Evolutionary conservation across 2,797 vertebrate species (phyloP).

Genomic region (Tiaroga cobitis): DNA sequence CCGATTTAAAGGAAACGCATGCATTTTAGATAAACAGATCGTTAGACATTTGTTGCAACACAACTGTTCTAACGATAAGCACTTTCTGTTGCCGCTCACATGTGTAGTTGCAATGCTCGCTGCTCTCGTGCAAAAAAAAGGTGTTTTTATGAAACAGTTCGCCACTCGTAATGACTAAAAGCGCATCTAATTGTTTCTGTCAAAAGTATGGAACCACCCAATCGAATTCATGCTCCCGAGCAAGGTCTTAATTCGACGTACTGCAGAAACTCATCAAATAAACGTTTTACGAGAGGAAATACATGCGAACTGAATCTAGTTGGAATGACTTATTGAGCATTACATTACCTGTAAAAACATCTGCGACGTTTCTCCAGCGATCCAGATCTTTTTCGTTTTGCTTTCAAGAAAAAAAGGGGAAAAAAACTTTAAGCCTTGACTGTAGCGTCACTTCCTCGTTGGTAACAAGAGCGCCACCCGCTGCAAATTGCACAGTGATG

Average conservation of each 20-base stretch:
- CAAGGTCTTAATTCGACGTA: slow-evolving; percentile 39
- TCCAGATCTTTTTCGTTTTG: slow-evolving; percentile 22
- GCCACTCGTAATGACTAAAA: neutral
- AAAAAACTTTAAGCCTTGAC: slow-evolving; percentile 78
- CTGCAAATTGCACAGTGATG: slow-evolving; percentile 32
- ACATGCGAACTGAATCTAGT: neutral
- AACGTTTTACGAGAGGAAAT: neutral
- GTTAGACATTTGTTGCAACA: neutral
- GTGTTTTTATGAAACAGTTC: neutral
- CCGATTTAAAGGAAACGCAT: slow-evolving; percentile 24
- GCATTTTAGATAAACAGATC: neutral
- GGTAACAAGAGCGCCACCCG: slow-evolving; percentile 53
- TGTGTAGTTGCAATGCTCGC: slow-evolving; percentile 2
- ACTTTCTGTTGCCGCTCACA: neutral
- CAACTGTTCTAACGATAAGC: neutral
- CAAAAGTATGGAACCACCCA: slow-evolving; percentile 50
- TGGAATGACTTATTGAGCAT: neutral
- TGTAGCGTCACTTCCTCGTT: slow-evolving; percentile 85
- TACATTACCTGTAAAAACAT: slow-evolving; percentile 47
- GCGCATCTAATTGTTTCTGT: slow-evolving; percentile 32
- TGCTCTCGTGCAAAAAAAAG: neutral
- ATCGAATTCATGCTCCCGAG: neutral
- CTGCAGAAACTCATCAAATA: slow-evolving; percentile 33
- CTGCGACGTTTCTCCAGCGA: slow-evolving; percentile 16
- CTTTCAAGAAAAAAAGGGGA: slow-evolving; percentile 46